Base-by-base conservation (phyloP, 2,797 vertebrate species). In the Delichon dasypus region DNA sequence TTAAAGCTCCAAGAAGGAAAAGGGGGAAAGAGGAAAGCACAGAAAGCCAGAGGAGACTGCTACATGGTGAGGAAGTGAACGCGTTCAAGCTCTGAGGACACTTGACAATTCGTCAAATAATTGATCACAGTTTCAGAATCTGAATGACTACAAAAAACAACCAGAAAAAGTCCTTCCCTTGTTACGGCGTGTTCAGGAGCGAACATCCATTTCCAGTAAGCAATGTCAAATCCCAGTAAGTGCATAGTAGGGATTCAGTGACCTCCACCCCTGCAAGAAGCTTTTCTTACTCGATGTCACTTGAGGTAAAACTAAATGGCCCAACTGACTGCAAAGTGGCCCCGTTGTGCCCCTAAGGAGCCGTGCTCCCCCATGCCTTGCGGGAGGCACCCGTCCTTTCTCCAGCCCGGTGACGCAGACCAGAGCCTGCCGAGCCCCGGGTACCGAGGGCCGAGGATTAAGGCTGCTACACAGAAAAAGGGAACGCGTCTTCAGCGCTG, bases 61-160 rank as follows among this genome's bases (percentile, higher is more conserved):
- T 96, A 96, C 89, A 85, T 68, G 91, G 85, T 89, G 68, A 85
- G 89, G 89, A 95, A 87, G 42, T 53, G 88, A 97, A 88, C 9
- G 32, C 79, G 86, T 95, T 96, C 94, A 97, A 97, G 96, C 96
- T 97, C 96, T 89, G 86, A 95, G 95, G 95, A 96, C 96, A 93
- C 95, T 96, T 94, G 94, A 96, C 95, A 96, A 94, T 74, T 87
- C 7, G 65, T 97, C 93, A 96, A 96, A 95, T 91, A 81, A 94
- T 92, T 96, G 93, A 98, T 98, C 97, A 98, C 97, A 98, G 97
- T 98, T 98, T 98, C 94, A 95, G 96, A 97, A 96, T 96, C 84
- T 78, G 88, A 97, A 93, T 42, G 54, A 95, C 89, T 89, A 89
- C 76, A 84, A 90, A 95, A 94, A 94, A 86, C 73, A 97, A 94